Base-by-base conservation (phyloP, 2,888 invertebrate species). In the Busseola fusca region DNA sequence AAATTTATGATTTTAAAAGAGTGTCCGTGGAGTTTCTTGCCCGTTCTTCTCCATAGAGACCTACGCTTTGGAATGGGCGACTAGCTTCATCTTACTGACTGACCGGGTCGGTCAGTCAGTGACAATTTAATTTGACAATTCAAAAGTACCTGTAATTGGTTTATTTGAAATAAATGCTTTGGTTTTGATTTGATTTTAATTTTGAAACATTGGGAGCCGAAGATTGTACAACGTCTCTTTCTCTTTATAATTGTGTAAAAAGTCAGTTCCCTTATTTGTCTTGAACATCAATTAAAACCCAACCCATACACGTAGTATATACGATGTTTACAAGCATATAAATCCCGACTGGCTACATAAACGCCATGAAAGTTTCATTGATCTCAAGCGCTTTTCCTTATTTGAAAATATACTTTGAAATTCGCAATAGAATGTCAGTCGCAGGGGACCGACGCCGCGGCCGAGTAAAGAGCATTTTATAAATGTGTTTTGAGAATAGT, bases 381-480 rank as follows among this genome's bases (percentile, higher is more conserved):
- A 91, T 92, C 89, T 87, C 85, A 87, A 91, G 87, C 88, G 89
- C 90, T 91, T 91, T 92, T 90, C 90, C 88, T 88, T 90, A 90
- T 91, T 90, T 88, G 90, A 91, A 93, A 93, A 93, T 92, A 91
- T 91, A 92, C 90, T 94, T 92, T 91, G 87, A 92, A 92, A 93
- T 92, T 94, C 87, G 91, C 93, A 94, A 94, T 94, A 94, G 92
- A 93, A 93, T 92, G 93, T 91, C 94, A 93, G 92, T 92, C 92
- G 90, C 93, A 93, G 90, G 92, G 92, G 94, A 94, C 89, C 88
- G 87, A 78, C 85, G 87, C 89, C 83, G 91, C 89, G 93, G 93
- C 89, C 93, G 90, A 91, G 91, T 92, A 94, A 94, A 94, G 93
- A 95, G 93, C 93, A 93, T 94, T 95, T 95, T 95, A 95, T 93